Evolutionary conservation across 2,797 vertebrate genomes (phyloP).

Genomic region (Leontopithecus rosalia): DNA sequence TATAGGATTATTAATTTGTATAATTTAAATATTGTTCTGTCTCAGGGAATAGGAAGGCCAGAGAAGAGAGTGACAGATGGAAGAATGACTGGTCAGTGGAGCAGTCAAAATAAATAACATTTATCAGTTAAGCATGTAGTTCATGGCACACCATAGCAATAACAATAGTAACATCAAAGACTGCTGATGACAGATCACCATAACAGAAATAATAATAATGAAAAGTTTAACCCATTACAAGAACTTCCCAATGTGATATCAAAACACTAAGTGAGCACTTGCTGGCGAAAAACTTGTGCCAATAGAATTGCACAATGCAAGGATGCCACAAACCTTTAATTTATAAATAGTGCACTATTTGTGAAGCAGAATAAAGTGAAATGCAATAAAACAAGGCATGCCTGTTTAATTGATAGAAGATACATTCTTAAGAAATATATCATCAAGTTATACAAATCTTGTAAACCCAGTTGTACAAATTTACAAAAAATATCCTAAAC

Average conservation of each 20-base stretch:
- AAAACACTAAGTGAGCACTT: background rate
- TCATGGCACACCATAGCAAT: background rate
- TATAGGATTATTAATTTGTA: background rate
- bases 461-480: background rate
- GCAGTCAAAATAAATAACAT: background rate
- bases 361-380: background rate
- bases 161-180: background rate
- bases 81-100: background rate
- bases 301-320: background rate
- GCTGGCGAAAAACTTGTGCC: background rate
- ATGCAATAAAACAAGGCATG: background rate
- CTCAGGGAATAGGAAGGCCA: background rate
- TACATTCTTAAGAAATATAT: background rate
- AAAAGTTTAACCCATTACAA: background rate
- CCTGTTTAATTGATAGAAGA: background rate
- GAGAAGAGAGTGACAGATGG: background rate
- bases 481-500: background rate
- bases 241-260: background rate
- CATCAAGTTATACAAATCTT: background rate
- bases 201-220: background rate
- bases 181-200: background rate
- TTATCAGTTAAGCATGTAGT: background rate
- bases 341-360: background rate
- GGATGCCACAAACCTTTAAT: background rate
- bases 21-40: background rate